Base-by-base conservation (phyloP, 2,797 vertebrate genomes). In the Scomberomorus guttatus region DNA sequence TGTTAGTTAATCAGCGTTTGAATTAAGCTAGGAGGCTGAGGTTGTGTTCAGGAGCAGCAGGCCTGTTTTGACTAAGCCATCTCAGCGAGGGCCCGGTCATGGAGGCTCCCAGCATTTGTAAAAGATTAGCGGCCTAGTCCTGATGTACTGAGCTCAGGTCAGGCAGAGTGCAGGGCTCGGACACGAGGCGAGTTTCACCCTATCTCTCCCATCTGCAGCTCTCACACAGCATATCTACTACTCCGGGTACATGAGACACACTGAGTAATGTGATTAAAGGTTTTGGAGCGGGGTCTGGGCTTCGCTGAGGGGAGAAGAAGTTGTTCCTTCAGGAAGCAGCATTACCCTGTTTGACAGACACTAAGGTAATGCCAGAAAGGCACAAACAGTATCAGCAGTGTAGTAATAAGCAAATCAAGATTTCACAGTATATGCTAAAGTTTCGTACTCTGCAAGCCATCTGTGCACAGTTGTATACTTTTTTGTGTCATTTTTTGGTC, bases 51-150 rank as follows among this genome's bases (percentile, higher is more conserved):
- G 92, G 90, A 94, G 88, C 87, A 82, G 83, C 79, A 18, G 75
- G 72, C 77, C 91, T 95, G 94, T 95, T 95, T 95, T 96, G 95
- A 96, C 95, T 95, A 93, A 93, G 90, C 84, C 87, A 52, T 93
- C 94, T 93, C 90, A 87, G 92, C 83, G 52, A 94, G 92, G 89
- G 90, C 90, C 92, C 73, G 75, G 81, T 89, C 87, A 82, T 90
- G 93, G 95, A 95, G 95, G 93, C 95, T 94, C 84, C 80, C 85
- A 90, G 93, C 95, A 96, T 96, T 95, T 95, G 95, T 92, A 93
- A 94, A 90, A 94, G 94, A 96, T 96, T 95, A 95, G 91, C 62
- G 18, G 87, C 86, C 88, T 68, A 76, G 92, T 90, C 90, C 90
- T 85, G 87, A 92, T 94, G 90, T 81, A 85, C 88, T 77, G 88